Base-by-base conservation (phyloP, 2,888 invertebrate genomes). In the Criorhina ranunculi region DNA sequence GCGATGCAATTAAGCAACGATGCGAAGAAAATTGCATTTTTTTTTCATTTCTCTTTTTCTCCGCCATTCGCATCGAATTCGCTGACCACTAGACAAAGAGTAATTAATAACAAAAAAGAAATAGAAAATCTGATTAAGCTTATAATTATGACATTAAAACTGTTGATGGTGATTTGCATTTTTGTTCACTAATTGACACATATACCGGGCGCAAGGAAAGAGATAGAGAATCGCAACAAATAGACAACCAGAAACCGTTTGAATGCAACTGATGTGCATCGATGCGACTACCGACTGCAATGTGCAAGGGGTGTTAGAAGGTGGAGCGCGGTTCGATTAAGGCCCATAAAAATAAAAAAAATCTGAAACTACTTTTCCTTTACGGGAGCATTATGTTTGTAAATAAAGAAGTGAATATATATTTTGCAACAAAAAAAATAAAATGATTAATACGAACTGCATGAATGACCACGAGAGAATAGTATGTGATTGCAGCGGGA, bases 201-300 rank as follows among this genome's bases (percentile, higher is more conserved):
- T 75, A 85, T 70, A 72, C 40, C n/a, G 5, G 42, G 53, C 12
- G 35, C 57, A 42, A 24, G 31, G 42, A n/a, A 62, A 24, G 49
- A 5, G 57, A 79, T 33, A 42, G 35, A 62, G 12, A 73, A 60
- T 72, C 17, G 40, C 44, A 29, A 37, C 44, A 57, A 46, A 35
- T 31, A 78, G 29, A 66, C 64, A 66, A 49, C 64, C 17, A 85
- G 24, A 51, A 80, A 85, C 85, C 85, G 85, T 85, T 85, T 46
- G 80, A 80, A 85, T 80, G 62, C 85, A 85, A 85, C 85, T 85
- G 85, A 76, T 85, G 85, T 85, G 85, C 85, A 85, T 85, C 85
- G 85, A 80, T 85, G 85, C 85, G 76, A 76, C 53, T 53, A 76
- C 64, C 42, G 46, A 75, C 64, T 80, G 75, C 64, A 80, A 76